These are phyloP conservation scores for Pandemis corylana DNA, from an alignment of 2,888 invertebrate genomes.

Conservation along the genomic window DNA sequence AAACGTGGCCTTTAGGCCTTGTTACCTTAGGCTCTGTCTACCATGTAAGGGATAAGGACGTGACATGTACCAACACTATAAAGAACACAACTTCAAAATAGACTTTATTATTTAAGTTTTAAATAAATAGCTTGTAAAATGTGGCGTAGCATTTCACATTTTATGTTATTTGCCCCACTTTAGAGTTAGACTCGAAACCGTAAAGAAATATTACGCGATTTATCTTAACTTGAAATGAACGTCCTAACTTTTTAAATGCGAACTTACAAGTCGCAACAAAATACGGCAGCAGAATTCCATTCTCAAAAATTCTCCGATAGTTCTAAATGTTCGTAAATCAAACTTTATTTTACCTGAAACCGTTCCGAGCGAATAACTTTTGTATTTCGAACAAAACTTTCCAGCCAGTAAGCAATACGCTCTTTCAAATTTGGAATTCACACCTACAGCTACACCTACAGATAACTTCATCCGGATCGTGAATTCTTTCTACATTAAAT, in stretches of 20 bases:
- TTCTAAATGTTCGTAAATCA: conserved; percentile 23
- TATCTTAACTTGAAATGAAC: conserved; percentile 3
- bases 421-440: conserved; percentile 10
- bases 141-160: neutral
- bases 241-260: conserved; percentile 11
- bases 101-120: too few relatives aligned
- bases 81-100: too few relatives aligned
- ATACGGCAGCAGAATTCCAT: conserved; percentile 18
- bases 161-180: neutral
- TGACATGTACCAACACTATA: too few relatives aligned
- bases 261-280: conserved; percentile 13
- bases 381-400: conserved; percentile 37
- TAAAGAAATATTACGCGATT: conserved; percentile 5
- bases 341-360: conserved; percentile 24
- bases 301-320: conserved; percentile 15
- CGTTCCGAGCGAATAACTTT: conserved; percentile 26
- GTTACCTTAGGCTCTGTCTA: too few relatives aligned
- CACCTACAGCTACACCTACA: neutral
- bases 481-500: neutral
- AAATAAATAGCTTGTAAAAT: neutral
- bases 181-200: neutral
- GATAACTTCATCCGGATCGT: neutral
- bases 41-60: too few relatives aligned
- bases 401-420: conserved; percentile 23
- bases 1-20: too few relatives aligned